Evolutionary conservation across 2,888 invertebrate species (phyloP).

Genomic region (Hypomecis punctinalis): DNA sequence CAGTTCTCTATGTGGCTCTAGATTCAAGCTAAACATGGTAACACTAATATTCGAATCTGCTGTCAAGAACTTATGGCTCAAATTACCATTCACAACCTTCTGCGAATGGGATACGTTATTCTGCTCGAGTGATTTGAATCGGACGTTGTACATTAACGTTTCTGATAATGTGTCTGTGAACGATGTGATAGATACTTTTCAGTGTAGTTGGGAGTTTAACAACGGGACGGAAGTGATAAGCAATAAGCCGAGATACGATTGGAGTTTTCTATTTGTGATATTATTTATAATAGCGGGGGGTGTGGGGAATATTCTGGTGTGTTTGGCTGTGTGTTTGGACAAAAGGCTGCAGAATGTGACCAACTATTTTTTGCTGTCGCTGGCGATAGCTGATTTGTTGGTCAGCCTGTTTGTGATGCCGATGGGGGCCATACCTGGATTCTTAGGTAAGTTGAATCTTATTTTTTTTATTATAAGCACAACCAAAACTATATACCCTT

Average conservation of each 20-base stretch:
- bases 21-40: constrained; percentile 74
- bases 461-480: neutral
- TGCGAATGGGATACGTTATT: constrained; percentile 69
- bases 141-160: constrained; percentile 70
- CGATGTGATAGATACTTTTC: constrained; percentile 61
- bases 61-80: constrained; percentile 72
- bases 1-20: constrained; percentile 69
- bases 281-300: constrained; percentile 95
- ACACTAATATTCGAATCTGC: constrained; percentile 74
- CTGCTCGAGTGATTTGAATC: constrained; percentile 67
- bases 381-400: constrained; percentile 96
- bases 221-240: constrained; percentile 57
- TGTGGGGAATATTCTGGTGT: constrained; percentile 96
- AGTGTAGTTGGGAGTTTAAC: constrained; percentile 69
- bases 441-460: constrained; percentile 90
- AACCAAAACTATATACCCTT: no score
- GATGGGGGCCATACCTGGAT: constrained; percentile 96
- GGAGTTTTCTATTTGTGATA: constrained; percentile 93
- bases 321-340: constrained; percentile 96
- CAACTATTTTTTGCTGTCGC: constrained; percentile 96
- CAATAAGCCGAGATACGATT: constrained; percentile 85
- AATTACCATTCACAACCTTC: constrained; percentile 62
- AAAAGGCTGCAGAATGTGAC: constrained; percentile 96
- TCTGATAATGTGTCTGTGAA: constrained; percentile 53
- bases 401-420: constrained; percentile 98